These are phyloP conservation scores for Campoplex capitator DNA, from an alignment of 2,888 invertebrate genomes.

Conservation along the genomic window DNA sequence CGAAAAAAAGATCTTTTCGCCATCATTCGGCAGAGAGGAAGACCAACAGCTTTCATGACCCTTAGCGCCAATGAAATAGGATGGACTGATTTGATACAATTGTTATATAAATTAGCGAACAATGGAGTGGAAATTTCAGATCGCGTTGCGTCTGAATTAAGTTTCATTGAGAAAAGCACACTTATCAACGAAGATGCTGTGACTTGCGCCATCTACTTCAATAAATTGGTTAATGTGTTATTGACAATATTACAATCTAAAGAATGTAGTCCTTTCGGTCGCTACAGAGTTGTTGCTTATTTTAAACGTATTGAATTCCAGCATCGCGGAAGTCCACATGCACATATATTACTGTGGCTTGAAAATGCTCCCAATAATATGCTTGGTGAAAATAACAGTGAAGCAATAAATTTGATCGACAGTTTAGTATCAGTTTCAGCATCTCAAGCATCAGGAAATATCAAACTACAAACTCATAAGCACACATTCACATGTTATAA, in stretches of 20 bases:
- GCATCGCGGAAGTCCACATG: slow-evolving; percentile 82
- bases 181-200: slow-evolving; percentile 75
- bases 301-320: slow-evolving; percentile 82
- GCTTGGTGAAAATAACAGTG: slow-evolving; percentile 59
- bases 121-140: slow-evolving; percentile 27
- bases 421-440: slow-evolving; percentile 72
- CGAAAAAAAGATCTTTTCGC: no score
- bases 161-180: slow-evolving; percentile 51
- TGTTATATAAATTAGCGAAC: slow-evolving; percentile 74
- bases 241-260: slow-evolving; percentile 76
- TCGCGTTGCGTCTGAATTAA: no score
- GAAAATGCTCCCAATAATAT: slow-evolving; percentile 76
- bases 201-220: slow-evolving; percentile 79
- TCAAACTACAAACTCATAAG: slow-evolving; percentile 45
- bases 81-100: no score
- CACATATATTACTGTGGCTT: slow-evolving; percentile 83
- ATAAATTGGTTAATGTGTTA: slow-evolving; percentile 79
- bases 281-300: slow-evolving; percentile 65
- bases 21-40: no score
- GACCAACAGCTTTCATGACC: no score
- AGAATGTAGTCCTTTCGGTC: slow-evolving; percentile 77
- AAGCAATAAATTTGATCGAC: slow-evolving; percentile 74
- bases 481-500: slow-evolving; percentile 72
- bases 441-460: slow-evolving; percentile 69
- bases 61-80: no score